Evolutionary conservation across 2,797 vertebrate species (phyloP), one percentile per base, ranked within the genome.

Genomic region (Odontamblyopus rebecca): DNA sequence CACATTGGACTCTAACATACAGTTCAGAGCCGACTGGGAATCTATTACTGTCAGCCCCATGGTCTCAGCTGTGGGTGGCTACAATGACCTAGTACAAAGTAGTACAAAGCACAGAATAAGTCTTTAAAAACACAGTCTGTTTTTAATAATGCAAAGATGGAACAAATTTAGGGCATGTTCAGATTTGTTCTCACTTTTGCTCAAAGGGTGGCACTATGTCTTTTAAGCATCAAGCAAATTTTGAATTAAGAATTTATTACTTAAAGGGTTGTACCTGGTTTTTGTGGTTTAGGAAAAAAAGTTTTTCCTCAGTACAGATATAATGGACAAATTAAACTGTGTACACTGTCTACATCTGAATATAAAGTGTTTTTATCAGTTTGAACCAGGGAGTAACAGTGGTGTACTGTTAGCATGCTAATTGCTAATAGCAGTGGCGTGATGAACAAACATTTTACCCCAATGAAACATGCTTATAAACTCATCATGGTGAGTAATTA

Each of bases 1-100:
- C 56, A 63, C 68, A 76, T 71, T 77, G 77, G 71, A 78, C 77
- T 84, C 68, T 83, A 82, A 86, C 85, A 81, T 77, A 73, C 71
- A 84, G 88, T 69, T 78, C 74, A 82, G 38, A 48, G 75, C 72
- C 72, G 67, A 74, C 76, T 78, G 53, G 69, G 76, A 53, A 73
- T 72, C 73, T 64, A 69, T 62, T 64, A 57, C 60, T 56, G 71
- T 76, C 67, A n/a, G 56, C 76, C 67, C 61, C 23, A 19, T 2
- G 0, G 65, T 61, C 30, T 32, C 60, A 3, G 27, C 13, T 26
- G 54, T 57, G n/a, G 11, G 8, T 26, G 54, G 26, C 54, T 12
- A 11, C 12, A 57, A 12, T 26, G 53, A 54, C 7, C 19, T 23
- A 54, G 35, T 38, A 38, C 35, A 38, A 2, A 38, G 35, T 19